A percentile compares a stretch with the other conserved stretches of the same genome.
Conservation (phyloP, 1,140 invertebrate genomes). For the Nephotettix cincticeps region DNA sequence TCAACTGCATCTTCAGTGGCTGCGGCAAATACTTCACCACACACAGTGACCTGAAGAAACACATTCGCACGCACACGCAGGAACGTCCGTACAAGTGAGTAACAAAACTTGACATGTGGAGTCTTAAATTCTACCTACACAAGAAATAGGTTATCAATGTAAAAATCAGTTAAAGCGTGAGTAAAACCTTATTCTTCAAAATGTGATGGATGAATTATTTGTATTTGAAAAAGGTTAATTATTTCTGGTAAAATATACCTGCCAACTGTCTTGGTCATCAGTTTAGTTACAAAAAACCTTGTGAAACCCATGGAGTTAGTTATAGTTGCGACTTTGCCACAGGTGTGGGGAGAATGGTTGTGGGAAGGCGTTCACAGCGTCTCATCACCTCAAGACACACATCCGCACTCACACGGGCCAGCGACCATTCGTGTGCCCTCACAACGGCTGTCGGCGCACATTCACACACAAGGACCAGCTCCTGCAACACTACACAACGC, state of each 20-base stretch:
- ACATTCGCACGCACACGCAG: conserved; percentile 87
- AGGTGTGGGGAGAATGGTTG: conserved; percentile 62
- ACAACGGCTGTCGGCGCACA: conserved; percentile 33
- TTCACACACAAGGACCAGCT: conserved; percentile 32
- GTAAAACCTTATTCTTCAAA: no score
- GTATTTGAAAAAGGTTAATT: no score
- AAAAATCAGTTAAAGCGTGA: no score
- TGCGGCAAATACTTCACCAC: conserved; percentile 94
- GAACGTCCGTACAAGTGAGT: conserved; percentile 88
- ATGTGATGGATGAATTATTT: no score
- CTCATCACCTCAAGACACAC: conserved; percentile 91
- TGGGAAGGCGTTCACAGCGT: conserved; percentile 88
- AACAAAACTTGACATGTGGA: conserved; percentile 4
- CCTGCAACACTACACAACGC: conserved; percentile 29
- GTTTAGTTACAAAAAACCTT: no score
- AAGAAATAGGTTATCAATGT: no score
- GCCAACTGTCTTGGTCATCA: no score
- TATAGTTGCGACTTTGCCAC: no score
- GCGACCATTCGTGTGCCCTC: conserved; percentile 31
- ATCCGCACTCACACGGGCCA: conserved; percentile 59
- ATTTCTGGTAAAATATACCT: no score
- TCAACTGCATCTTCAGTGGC: conserved; percentile 82
- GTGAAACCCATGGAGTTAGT: no score
- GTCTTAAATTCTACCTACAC: no score
- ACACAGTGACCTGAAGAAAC: conserved; percentile 90